Conservation (phyloP, 2,888 invertebrate species). For the Heliothis peltigera region DNA sequence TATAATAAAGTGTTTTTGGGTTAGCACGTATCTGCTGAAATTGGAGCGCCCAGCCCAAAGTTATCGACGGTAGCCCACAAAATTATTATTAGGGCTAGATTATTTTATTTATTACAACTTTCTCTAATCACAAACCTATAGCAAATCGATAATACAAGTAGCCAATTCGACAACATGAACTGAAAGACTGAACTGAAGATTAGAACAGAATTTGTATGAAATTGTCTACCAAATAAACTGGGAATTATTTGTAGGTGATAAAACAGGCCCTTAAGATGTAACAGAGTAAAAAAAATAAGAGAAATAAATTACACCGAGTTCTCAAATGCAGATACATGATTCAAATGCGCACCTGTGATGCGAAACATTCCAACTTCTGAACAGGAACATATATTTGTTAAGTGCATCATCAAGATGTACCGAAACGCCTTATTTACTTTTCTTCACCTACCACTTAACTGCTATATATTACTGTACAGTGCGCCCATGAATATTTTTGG, state of each 20-base stretch:
- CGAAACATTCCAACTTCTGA: slow-evolving; percentile 16
- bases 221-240: no score
- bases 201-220: no score
- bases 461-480: slow-evolving; percentile 35
- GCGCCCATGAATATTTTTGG: slow-evolving; percentile 26
- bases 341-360: slow-evolving; percentile 4
- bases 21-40: slow-evolving; percentile 35
- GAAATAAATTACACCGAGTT: no score
- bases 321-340: not conserved
- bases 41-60: slow-evolving; percentile 41
- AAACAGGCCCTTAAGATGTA: no score
- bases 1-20: slow-evolving; percentile 56
- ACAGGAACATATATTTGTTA: slow-evolving; percentile 41
- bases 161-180: no score
- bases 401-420: slow-evolving; percentile 10
- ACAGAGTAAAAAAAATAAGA: no score
- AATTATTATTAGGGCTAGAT: slow-evolving; percentile 40
- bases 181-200: no score
- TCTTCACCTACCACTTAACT: slow-evolving; percentile 39
- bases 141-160: no score
- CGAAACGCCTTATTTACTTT: slow-evolving; percentile 14
- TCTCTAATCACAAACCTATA: no score
- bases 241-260: no score
- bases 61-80: slow-evolving; percentile 50
- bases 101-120: slow-evolving; percentile 12